Evolutionary conservation across 1,140 invertebrate species (phyloP).

Genomic region (Scaptomyza montana): DNA sequence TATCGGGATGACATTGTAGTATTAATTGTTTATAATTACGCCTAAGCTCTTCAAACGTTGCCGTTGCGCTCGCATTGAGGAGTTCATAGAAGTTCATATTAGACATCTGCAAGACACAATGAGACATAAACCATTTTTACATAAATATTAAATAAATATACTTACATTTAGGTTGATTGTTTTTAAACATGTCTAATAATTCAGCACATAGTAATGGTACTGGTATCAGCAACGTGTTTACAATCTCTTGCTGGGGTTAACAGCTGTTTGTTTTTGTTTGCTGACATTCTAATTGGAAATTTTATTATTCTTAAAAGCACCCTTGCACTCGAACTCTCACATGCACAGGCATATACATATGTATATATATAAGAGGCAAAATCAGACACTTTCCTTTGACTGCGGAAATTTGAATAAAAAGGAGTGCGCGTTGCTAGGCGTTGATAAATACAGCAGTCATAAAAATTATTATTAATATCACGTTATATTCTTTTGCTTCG

Average conservation of each 20-base stretch:
- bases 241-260: slow-evolving; percentile 48
- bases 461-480: slow-evolving; percentile 23
- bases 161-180: slow-evolving; percentile 54
- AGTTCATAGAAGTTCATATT: slow-evolving; percentile 69
- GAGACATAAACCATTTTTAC: slow-evolving; percentile 20
- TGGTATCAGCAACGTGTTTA: slow-evolving; percentile 21
- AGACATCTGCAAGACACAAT: slow-evolving; percentile 55
- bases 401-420: slow-evolving; percentile 16
- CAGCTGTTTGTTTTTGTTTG: slow-evolving; percentile 58
- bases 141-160: slow-evolving; percentile 24
- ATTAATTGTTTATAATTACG: slow-evolving; percentile 81
- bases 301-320: slow-evolving; percentile 35
- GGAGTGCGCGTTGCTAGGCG: slow-evolving; percentile 44
- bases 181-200: slow-evolving; percentile 6
- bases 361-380: neutral
- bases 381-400: slow-evolving; percentile 1
- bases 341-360: neutral
- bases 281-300: slow-evolving; percentile 1
- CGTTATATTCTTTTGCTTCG: slow-evolving; percentile 24
- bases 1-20: slow-evolving; percentile 83
- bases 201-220: neutral
- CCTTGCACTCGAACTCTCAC: neutral
- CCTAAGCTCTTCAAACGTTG: slow-evolving; percentile 75
- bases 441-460: slow-evolving; percentile 35
- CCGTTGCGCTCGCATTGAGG: slow-evolving; percentile 56